phyloP scores from a whole-genome alignment of 1,140 invertebrate genomes.

The Drosophila bocqueti region DNA sequence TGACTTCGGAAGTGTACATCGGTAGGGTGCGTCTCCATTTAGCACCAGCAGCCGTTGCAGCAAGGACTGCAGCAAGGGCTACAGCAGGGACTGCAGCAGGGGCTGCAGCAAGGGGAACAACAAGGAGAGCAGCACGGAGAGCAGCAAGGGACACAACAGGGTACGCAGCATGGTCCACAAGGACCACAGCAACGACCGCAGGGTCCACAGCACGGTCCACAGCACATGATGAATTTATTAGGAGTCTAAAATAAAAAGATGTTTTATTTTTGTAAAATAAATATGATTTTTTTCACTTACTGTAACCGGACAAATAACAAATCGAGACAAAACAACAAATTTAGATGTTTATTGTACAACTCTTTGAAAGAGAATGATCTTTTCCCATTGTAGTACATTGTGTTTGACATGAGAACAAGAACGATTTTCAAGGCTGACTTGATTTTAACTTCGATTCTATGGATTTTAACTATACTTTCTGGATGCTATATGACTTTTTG shows the following conservation, averaged over 20 bases:
- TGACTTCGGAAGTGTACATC: neutral
- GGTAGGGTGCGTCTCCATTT: too few relatives aligned
- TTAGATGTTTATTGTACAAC: neutral
- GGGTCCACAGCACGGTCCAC: constrained; percentile 18
- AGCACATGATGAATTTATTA: constrained; percentile 32
- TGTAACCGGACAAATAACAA: constrained; percentile 17
- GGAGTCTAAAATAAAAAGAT: constrained; percentile 10
- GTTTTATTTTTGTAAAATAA: too few relatives aligned
- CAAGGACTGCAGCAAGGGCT: constrained; percentile 10
- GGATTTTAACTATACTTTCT: neutral
- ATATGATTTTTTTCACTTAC: neutral
- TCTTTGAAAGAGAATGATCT: neutral
- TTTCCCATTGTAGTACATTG: neutral
- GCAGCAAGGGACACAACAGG: constrained; percentile 21
- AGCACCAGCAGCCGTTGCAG: constrained; percentile 27
- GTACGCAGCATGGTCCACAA: constrained; percentile 25
- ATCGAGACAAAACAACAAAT: constrained; percentile 18
- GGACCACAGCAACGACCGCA: constrained; percentile 7
- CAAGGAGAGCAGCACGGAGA: neutral
- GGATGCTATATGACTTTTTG: neutral
- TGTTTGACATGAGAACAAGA: neutral
- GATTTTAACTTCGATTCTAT: neutral
- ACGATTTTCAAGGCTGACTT: neutral
- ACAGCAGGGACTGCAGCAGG: too few relatives aligned
- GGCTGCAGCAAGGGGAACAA: neutral